Conservation (phyloP, 1,140 invertebrate genomes). For the Tribolium castaneum region DNA sequence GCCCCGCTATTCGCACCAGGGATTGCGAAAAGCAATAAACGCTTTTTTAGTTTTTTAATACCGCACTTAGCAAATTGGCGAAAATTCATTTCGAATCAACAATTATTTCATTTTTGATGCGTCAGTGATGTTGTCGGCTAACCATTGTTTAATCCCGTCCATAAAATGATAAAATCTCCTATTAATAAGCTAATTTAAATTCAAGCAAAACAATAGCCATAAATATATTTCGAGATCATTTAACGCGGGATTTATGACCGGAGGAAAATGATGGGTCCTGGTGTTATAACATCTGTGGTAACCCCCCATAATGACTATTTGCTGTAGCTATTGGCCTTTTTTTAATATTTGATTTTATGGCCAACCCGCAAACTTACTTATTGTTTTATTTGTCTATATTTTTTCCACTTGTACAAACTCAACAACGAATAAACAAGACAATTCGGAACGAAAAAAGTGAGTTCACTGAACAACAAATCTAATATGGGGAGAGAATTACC, state of each 20-base stretch:
- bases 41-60: not conserved
- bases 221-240: constrained; percentile 51
- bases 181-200: constrained; percentile 60
- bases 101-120: not conserved
- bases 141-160: constrained; percentile 47
- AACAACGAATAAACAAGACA: no score
- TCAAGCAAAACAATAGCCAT: constrained; percentile 56
- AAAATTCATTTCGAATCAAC: not conserved
- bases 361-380: not conserved
- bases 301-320: not conserved
- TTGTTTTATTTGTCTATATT: not conserved
- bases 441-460: not conserved
- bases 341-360: not conserved
- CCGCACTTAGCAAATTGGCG: not conserved
- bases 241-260: constrained; percentile 48
- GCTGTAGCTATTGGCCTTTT: not conserved
- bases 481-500: not conserved
- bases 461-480: not conserved
- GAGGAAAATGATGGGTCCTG: constrained; percentile 45
- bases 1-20: not conserved
- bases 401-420: not conserved
- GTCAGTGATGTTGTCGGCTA: not conserved
- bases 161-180: constrained; percentile 59
- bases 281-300: constrained; percentile 34
- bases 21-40: constrained; percentile 3